These are phyloP conservation scores for Spialia ferax DNA, from an alignment of 2,888 invertebrate genomes.

Conservation along the genomic window DNA sequence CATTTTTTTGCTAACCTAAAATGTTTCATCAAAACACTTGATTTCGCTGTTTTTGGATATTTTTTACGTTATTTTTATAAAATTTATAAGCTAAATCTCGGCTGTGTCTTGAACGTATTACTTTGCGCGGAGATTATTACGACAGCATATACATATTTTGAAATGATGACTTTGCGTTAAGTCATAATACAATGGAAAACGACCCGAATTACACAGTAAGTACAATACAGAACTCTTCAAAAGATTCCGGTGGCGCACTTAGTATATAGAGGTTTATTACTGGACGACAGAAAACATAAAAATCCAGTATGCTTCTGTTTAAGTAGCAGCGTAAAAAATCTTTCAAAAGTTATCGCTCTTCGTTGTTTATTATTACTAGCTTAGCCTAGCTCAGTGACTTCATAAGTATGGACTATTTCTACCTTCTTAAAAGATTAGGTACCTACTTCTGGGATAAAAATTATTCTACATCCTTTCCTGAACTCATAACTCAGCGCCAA, in stretches of 20 bases:
- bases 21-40: conserved; percentile 86
- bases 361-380: too few species aligned
- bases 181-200: conserved; percentile 80
- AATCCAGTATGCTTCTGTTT: too few species aligned
- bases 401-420: too few species aligned
- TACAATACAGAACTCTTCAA: conserved; percentile 47
- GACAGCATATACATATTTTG: conserved; percentile 68
- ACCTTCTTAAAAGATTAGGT: too few species aligned
- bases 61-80: conserved; percentile 83
- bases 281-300: too few species aligned
- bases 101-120: conserved; percentile 74
- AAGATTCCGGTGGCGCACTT: background rate
- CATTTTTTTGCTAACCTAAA: conserved; percentile 87
- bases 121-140: conserved; percentile 68
- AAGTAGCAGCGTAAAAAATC: too few species aligned
- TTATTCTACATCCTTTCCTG: too few species aligned
- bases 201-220: conserved; percentile 85
- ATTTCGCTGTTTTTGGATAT: conserved; percentile 75
- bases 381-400: too few species aligned
- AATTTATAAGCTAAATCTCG: conserved; percentile 81
- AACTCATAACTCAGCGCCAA: too few species aligned
- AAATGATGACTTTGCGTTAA: conserved; percentile 79
- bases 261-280: too few species aligned
- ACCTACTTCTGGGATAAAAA: too few species aligned
- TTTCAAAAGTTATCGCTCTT: too few species aligned